phyloP scores from a whole-genome alignment of 2,113 vertebrate species.

The Lota lota region DNA sequence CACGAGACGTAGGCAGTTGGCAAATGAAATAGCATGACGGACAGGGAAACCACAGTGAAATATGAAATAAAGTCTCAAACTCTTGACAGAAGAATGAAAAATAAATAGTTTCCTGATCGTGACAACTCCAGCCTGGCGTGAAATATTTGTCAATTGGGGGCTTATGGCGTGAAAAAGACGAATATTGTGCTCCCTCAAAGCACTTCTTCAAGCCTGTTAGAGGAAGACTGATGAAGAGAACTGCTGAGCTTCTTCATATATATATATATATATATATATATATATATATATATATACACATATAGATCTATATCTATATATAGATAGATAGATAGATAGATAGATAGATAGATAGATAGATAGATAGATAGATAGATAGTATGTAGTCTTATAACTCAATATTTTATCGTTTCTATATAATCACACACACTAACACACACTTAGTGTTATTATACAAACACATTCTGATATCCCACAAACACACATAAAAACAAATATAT shows the following conservation, averaged over 20 bases:
- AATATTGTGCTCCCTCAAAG: slow-evolving; percentile 25
- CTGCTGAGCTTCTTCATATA: background rate
- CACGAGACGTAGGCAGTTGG: too few relatives aligned
- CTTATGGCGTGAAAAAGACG: slow-evolving; percentile 27
- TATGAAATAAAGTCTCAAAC: background rate
- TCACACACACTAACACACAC: too few relatives aligned
- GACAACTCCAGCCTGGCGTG: background rate
- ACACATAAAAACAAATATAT: too few relatives aligned
- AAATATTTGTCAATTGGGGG: slow-evolving; percentile 26
- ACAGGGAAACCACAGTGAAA: too few relatives aligned
- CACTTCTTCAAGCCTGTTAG: slow-evolving; percentile 9
- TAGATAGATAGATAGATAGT: background rate
- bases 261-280: background rate
- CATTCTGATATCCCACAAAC: too few relatives aligned
- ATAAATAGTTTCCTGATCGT: background rate
- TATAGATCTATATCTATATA: too few relatives aligned
- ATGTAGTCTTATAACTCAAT: background rate
- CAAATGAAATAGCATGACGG: too few relatives aligned
- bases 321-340: too few relatives aligned
- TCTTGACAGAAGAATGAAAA: slow-evolving; percentile 17
- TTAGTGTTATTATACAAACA: too few relatives aligned
- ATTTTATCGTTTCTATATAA: too few relatives aligned
- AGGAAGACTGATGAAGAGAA: background rate
- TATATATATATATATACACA: background rate
- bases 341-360: background rate